phyloP scores from a whole-genome alignment of 1,140 invertebrate genomes.

The Drosophila kepulauana region DNA sequence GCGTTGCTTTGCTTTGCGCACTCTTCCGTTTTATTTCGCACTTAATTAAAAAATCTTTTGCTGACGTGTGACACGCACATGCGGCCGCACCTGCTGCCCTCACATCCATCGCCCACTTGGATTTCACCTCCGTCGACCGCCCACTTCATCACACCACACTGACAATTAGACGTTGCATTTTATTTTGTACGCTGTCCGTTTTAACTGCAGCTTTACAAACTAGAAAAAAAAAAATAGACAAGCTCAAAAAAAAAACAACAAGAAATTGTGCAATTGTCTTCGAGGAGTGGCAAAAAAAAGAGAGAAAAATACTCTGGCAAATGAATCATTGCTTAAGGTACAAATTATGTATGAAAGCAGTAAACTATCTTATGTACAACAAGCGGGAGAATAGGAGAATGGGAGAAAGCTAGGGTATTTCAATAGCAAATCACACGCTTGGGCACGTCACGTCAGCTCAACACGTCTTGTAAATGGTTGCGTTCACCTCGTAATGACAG shows the following conservation, averaged over 20 bases:
- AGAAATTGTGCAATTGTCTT: conserved; percentile 3
- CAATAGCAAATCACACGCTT: no score
- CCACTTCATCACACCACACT: conserved; percentile 28
- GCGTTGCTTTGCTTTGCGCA: neutral
- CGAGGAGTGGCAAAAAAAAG: neutral
- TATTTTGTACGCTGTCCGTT: conserved; percentile 20
- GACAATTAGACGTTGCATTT: conserved; percentile 23
- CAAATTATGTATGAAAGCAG: no score
- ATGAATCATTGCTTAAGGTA: no score
- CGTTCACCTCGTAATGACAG: conserved; percentile 74
- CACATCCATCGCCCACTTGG: neutral
- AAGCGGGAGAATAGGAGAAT: neutral
- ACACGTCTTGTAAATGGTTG: conserved; percentile 70
- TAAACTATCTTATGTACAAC: no score
- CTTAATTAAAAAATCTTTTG: conserved; percentile 70
- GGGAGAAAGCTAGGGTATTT: neutral
- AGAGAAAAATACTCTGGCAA: conserved; percentile 5
- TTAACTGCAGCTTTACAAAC: conserved; percentile 39
- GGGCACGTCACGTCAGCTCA: conserved; percentile 7
- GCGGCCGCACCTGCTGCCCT: neutral
- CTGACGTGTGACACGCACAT: conserved; percentile 71
- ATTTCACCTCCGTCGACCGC: neutral
- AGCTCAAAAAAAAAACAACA: neutral
- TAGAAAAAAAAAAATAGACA: conserved; percentile 28
- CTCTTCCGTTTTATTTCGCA: conserved; percentile 60